Evolutionary conservation across 2,113 vertebrate species (phyloP), one percentile per base, ranked within the genome.

Genomic region (Paedocypris sp.): DNA sequence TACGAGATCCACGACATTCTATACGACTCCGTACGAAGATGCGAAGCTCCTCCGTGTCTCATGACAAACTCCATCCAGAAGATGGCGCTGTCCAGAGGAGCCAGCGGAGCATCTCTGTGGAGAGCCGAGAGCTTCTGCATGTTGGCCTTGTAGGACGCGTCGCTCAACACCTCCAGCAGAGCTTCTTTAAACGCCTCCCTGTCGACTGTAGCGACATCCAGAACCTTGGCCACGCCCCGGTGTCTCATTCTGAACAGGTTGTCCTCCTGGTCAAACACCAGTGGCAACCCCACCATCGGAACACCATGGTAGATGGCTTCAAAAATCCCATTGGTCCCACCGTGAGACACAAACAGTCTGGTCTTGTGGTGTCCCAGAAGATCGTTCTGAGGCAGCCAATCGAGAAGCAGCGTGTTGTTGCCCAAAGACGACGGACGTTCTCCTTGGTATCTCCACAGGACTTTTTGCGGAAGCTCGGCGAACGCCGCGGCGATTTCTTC

Each of bases 31-130:
- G 80, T 49, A 42, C 47, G 79, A 20, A 86, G 70, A 64, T 83
- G 82, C 61, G 77, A 71, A 8, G 79, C 82, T 19, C 83, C 83
- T 79, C 76, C 77, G 72, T 86, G 80, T 47, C 79, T 79, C 49
- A 85, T 83, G 16, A 84, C 78, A 66, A 74, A 85, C 73, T 85
- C 82, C 7, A 80, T 80, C 82, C 85, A 87, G 78, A 81, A 86
- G 60, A 84, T 19, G 47, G 82, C 82, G 1, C n/a, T 66, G 12
- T 85, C 75, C 18, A 84, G 6, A 0, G 86, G 80, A 6, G 61
- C 59, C 13, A 82, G 13, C 2, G 78, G 79, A 28, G 73, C 66
- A 68, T 86, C 85, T 60, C 64, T 71, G 62, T 82, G 81, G 47
- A 83, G 75, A 11, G 62, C 50, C n/a, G 83, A 85, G 22, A 83